Conservation (phyloP, 2,888 invertebrate species). For the Lasioglossum morio region DNA sequence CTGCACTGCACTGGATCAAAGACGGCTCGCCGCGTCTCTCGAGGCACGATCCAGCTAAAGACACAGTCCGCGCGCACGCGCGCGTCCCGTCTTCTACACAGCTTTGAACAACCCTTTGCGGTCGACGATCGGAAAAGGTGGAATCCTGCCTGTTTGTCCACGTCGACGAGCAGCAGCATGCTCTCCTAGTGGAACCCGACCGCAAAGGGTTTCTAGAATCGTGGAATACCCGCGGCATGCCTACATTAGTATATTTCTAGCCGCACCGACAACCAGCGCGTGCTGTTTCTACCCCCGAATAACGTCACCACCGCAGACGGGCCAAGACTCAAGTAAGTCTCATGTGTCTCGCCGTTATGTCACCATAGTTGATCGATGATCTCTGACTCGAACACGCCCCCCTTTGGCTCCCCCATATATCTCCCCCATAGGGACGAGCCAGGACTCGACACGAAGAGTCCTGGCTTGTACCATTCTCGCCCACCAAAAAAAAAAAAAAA, state of each 20-base stretch:
- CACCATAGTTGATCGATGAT: constrained; percentile 63
- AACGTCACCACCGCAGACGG: constrained; percentile 89
- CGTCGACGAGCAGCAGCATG: background rate
- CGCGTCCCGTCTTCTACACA: constrained; percentile 31
- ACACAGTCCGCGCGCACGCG: background rate
- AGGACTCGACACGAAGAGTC: constrained; percentile 6
- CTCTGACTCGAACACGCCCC: constrained; percentile 36
- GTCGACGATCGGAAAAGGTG: constrained; percentile 4
- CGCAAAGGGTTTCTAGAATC: constrained; percentile 53
- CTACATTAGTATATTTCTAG: constrained; percentile 86
- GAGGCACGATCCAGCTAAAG: background rate
- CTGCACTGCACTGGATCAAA: too few relatives aligned
- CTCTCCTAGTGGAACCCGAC: constrained; percentile 21
- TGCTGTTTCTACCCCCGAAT: constrained; percentile 90
- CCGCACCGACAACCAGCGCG: constrained; percentile 90
- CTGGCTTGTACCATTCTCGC: background rate
- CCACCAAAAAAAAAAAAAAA: background rate
- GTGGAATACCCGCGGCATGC: constrained; percentile 76
- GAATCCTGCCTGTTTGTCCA: background rate
- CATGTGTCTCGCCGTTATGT: constrained; percentile 76
- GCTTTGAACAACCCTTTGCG: constrained; percentile 53
- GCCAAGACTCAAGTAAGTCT: constrained; percentile 90
- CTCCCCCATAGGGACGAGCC: constrained; percentile 32
- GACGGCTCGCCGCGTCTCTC: background rate
- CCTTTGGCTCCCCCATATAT: background rate